Percentiles rank a stretch among this genome's conserved stretches.
Conservation (phyloP, 2,113 vertebrate species). For the Stomatorhinus ivindoensis region DNA sequence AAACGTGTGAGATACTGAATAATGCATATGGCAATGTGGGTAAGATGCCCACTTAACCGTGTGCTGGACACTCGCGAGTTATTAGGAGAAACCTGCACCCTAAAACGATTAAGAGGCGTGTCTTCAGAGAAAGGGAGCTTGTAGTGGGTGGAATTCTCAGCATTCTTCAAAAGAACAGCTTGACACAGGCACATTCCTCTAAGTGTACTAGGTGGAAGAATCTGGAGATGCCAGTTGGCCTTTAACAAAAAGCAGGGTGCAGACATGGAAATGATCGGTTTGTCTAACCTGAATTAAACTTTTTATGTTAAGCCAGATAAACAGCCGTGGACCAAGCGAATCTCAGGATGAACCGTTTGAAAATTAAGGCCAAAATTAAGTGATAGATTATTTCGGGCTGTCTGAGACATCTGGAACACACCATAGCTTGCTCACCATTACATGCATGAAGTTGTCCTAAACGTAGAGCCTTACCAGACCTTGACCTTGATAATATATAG, state of each 20-base stretch:
- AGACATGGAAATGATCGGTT: neutral
- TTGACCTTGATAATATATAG: neutral
- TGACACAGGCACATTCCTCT: neutral
- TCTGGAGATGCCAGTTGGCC: neutral
- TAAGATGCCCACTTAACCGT: neutral
- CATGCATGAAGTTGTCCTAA: neutral
- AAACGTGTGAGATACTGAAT: neutral
- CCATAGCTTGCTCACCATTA: neutral
- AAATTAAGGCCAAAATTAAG: neutral
- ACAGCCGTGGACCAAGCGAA: neutral
- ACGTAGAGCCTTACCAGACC: neutral
- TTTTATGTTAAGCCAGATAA: neutral
- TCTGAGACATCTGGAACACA: neutral
- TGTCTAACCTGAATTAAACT: neutral
- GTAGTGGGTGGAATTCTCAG: constrained; percentile 4
- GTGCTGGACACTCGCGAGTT: neutral
- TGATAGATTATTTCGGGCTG: neutral
- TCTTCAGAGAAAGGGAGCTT: neutral
- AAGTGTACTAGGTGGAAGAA: neutral
- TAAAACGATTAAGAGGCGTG: neutral
- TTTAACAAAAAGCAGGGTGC: neutral
- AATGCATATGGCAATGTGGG: neutral
- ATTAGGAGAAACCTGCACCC: neutral
- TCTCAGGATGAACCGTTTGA: neutral
- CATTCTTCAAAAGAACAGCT: neutral